A percentile compares a stretch with the other conserved stretches of the same genome.
phyloP scores from a whole-genome alignment of 2,797 vertebrate species.

The Falco peregrinus region DNA sequence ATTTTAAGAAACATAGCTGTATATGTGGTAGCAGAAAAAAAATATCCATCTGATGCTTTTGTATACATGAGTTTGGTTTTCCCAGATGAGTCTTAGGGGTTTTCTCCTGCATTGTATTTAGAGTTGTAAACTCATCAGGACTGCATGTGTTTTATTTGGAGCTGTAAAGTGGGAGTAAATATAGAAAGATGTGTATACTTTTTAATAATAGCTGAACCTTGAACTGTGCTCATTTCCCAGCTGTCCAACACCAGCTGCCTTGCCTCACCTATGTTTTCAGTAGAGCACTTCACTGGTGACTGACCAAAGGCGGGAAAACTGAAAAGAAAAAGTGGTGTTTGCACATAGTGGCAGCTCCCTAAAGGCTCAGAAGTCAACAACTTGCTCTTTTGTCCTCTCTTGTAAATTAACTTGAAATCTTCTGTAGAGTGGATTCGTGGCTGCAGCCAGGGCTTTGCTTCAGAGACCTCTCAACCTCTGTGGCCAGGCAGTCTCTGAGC shows the following conservation, averaged over 20 bases:
- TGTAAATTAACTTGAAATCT: background rate
- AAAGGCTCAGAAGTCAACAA: background rate
- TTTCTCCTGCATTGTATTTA: constrained; percentile 31
- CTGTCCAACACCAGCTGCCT: background rate
- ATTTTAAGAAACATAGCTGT: constrained; percentile 6
- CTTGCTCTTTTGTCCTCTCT: background rate
- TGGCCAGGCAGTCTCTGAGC: background rate
- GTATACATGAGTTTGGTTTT: background rate
- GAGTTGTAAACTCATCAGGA: constrained; percentile 4
- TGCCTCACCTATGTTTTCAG: constrained; percentile 14
- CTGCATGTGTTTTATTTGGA: constrained; percentile 31
- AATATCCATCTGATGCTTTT: background rate
- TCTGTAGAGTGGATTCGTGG: background rate
- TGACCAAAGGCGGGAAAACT: background rate
- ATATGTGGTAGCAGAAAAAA: background rate
- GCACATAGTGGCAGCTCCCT: background rate
- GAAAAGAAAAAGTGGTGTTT: background rate
- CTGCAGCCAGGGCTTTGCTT: background rate
- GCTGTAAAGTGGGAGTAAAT: constrained; percentile 27
- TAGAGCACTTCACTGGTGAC: background rate
- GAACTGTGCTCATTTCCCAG: constrained; percentile 11
- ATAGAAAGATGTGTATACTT: constrained; percentile 28
- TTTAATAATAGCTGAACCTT: constrained; percentile 41
- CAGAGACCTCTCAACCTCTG: background rate
- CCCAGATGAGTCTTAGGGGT: background rate